Evolutionary conservation across 2,113 vertebrate genomes (phyloP).

Genomic region (Centrocercus urophasianus): DNA sequence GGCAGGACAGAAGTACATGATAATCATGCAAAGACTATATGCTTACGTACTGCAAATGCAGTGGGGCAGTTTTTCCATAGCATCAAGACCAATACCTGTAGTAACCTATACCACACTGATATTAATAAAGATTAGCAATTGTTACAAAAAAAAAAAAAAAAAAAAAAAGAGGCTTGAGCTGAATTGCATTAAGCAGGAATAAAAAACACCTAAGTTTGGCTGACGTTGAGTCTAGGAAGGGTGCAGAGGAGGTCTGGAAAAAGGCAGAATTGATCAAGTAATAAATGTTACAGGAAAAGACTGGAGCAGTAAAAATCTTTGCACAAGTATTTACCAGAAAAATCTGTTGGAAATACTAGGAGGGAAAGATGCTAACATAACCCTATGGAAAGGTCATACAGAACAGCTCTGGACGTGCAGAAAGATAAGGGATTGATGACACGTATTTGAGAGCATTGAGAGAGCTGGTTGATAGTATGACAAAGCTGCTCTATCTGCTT

Average conservation of each 20-base stretch:
- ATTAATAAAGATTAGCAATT: background rate
- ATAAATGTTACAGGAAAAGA: background rate
- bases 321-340: background rate
- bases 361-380: background rate
- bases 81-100: background rate
- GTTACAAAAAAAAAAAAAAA: background rate
- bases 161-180: background rate
- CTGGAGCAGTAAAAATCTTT: background rate
- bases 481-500: background rate
- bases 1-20: background rate
- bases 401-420: rapidly evolving
- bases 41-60: background rate
- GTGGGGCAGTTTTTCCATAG: background rate
- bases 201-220: background rate
- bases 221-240: background rate
- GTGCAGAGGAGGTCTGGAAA: background rate
- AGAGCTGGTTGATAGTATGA: background rate
- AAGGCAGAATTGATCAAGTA: background rate
- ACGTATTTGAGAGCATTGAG: rapidly evolving
- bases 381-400: background rate
- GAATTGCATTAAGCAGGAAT: background rate
- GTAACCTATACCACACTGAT: background rate
- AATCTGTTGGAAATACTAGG: background rate
- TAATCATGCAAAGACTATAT: background rate
- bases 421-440: rapidly evolving